Base-by-base conservation (phyloP, 2,113 vertebrate species). In the Cheirogaleus medius region DNA sequence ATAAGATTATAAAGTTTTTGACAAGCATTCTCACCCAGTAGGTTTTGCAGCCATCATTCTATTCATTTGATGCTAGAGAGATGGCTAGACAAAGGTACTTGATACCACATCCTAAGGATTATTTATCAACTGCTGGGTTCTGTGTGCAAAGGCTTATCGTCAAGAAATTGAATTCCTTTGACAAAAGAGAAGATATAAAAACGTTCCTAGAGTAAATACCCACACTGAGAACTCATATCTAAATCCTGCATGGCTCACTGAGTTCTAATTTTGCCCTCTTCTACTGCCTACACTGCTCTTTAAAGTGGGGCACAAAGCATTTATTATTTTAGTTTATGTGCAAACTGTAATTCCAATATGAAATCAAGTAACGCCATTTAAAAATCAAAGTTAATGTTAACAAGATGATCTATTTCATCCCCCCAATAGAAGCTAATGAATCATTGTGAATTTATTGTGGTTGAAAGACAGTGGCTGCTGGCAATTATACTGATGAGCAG, bases 401-500 rank as follows among this genome's bases (percentile, higher is more conserved):
- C 74, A 96, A 96, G 87, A 98, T 56, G 34, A 95, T 98, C 87
- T 84, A 82, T 98, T 98, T 98, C 56, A 91, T 95, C 32, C 58
- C 37, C 97, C 94, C 97, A 90, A 90, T 12, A 92, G 91, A 97
- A 98, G 42, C 88, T 98, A 98, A 99, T 98, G 96, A 98, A 96
- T 94, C 90, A 96, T 56, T 98, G 96, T 96, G 94, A 98, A 97
- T 98, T 98, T 98, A 97, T 95, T 98, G 96, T 96, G 90, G 86
- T 96, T 92, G 97, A 98, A 98, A 98, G 97, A 98, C 84, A 97
- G 56, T 97, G 87, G 87, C 96, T 98, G 73, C 87, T 96, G 93
- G 92, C 97, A 99, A 98, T 98, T 98, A 98, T 32, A 81, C 83
- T 97, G 95, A 98, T 98, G 89, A 98, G 96, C 84, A 98, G 74